A percentile compares a stretch with the other conserved stretches of the same genome.
phyloP scores from a whole-genome alignment of 2,888 invertebrate genomes.

The Eutolmus rufibarbis region DNA sequence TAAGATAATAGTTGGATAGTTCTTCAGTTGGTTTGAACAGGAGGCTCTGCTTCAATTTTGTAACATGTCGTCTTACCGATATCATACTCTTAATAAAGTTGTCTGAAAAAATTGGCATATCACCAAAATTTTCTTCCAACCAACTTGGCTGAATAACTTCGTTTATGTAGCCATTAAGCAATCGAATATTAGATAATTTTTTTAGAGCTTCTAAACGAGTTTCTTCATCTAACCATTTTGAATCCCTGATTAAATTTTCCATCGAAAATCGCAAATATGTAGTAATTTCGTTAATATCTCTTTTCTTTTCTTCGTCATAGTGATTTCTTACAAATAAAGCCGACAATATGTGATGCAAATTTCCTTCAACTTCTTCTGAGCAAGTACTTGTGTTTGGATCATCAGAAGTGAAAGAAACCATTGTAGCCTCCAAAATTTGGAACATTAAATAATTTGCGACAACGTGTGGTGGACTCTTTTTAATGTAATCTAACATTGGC shows the following conservation, averaged over 20 bases:
- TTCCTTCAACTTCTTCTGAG: neutral
- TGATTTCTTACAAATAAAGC: neutral
- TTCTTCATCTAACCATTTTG: slow-evolving; percentile 30
- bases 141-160: neutral
- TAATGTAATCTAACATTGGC: neutral
- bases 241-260: neutral
- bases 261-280: neutral
- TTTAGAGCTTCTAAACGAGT: slow-evolving; percentile 17
- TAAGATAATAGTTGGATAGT: neutral
- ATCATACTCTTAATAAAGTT: slow-evolving; percentile 21
- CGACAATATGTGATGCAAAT: neutral
- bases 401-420: neutral
- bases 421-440: neutral
- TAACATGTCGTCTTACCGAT: neutral
- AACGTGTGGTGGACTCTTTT: neutral
- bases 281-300: neutral
- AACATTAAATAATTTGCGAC: neutral
- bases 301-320: neutral
- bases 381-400: neutral
- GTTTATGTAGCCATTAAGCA: slow-evolving; percentile 10
- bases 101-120: neutral
- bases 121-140: slow-evolving; percentile 3
- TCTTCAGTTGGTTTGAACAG: neutral
- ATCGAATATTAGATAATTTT: slow-evolving; percentile 16
- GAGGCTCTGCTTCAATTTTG: neutral